These are phyloP conservation scores for Poeciliopsis paucimaculata DNA, from an alignment of 2,797 vertebrate species.

Conservation along the genomic window DNA sequence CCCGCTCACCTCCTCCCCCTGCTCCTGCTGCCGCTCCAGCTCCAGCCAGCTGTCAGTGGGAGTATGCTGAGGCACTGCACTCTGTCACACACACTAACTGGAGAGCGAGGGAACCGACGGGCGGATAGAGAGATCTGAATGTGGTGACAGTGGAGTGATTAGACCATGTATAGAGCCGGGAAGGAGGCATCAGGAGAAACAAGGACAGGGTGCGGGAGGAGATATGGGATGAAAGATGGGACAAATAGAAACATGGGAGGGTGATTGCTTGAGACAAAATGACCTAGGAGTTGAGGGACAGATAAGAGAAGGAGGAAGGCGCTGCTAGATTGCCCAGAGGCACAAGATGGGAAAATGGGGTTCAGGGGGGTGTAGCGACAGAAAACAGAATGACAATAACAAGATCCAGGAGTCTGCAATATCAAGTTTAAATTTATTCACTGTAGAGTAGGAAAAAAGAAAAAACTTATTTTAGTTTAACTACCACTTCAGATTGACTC, in stretches of 20 bases:
- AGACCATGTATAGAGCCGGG: conserved; percentile 24
- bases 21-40: conserved; percentile 32
- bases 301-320: conserved; percentile 23
- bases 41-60: conserved; percentile 71
- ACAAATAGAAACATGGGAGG: conserved; percentile 42
- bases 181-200: conserved; percentile 28
- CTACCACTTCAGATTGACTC: conserved; percentile 20
- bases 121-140: conserved; percentile 61
- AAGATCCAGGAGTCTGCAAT: conserved; percentile 16
- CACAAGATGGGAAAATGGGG: conserved; percentile 22
- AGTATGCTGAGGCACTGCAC: conserved; percentile 58
- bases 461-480: conserved; percentile 13
- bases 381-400: conserved; percentile 26
- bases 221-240: conserved; percentile 34
- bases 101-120: conserved; percentile 36
- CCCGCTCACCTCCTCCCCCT: not conserved
- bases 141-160: conserved; percentile 59
- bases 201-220: conserved; percentile 11
- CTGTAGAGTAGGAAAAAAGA: not conserved
- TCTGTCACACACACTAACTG: conserved; percentile 62
- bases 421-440: conserved; percentile 18
- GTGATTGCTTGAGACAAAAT: conserved; percentile 43
- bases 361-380: conserved; percentile 4
- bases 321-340: conserved; percentile 32
- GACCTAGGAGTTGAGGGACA: conserved; percentile 41